Conservation (phyloP, 2,888 invertebrate species). For the Torymus tubicola region DNA sequence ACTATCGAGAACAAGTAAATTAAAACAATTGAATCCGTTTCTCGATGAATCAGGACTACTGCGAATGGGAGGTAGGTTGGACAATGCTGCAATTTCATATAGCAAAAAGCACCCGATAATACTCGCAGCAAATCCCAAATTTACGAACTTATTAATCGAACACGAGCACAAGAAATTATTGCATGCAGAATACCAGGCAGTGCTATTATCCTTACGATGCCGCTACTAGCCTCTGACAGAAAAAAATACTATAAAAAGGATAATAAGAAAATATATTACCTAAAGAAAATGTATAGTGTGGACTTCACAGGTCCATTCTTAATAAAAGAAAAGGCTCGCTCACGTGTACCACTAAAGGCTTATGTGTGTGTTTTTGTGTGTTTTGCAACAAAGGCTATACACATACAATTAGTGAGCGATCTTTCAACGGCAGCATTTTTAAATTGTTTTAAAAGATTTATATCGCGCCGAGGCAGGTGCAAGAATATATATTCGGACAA, state of each 20-base stretch:
- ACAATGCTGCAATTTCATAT: constrained; percentile 14
- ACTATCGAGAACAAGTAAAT: too few species aligned
- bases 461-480: not conserved
- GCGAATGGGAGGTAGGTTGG: constrained; percentile 27
- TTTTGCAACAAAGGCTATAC: constrained; percentile 49
- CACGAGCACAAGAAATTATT: constrained; percentile 16
- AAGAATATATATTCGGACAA: not conserved
- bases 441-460: not conserved
- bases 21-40: constrained; percentile 28
- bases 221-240: constrained; percentile 4
- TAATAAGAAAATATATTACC: constrained; percentile 17
- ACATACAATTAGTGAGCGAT: constrained; percentile 49
- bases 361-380: constrained; percentile 55
- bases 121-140: not conserved
- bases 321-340: constrained; percentile 38
- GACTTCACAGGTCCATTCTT: constrained; percentile 53
- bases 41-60: constrained; percentile 23
- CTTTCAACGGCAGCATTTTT: constrained; percentile 40
- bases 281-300: constrained; percentile 38
- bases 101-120: constrained; percentile 20
- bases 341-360: constrained; percentile 37
- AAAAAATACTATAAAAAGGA: not conserved
- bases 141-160: constrained; percentile 21
- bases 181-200: constrained; percentile 30
- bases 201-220: not conserved